Evolutionary conservation across 2,797 vertebrate species (phyloP).

Genomic region (Leontocebus nigricollis): DNA sequence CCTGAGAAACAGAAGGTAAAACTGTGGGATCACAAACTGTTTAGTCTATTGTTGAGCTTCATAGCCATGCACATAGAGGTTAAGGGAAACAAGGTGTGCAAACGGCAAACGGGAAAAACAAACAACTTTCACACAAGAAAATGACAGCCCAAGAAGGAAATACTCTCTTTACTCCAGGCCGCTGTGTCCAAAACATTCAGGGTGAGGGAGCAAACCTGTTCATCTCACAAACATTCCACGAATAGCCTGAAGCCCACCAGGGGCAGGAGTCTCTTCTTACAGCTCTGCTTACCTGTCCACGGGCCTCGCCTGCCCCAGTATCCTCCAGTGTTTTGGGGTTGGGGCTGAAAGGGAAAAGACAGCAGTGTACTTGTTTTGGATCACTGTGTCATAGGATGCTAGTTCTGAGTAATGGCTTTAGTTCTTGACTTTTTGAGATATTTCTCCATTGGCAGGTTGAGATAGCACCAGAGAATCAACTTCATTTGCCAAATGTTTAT

Average conservation of each 20-base stretch:
- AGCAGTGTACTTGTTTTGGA: background rate
- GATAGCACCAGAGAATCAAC: background rate
- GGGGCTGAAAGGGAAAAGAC: background rate
- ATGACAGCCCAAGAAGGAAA: background rate
- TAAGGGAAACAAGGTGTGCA: background rate
- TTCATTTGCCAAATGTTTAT: conserved; percentile 4
- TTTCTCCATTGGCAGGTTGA: background rate
- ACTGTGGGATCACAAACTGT: background rate
- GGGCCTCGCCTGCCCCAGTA: background rate
- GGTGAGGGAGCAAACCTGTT: background rate
- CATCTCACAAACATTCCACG: background rate
- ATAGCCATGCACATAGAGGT: background rate
- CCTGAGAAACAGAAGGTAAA: conserved; percentile 23
- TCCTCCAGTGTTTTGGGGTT: background rate
- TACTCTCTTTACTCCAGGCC: background rate
- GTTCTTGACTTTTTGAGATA: background rate
- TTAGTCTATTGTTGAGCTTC: background rate
- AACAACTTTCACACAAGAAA: background rate
- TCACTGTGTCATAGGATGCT: background rate
- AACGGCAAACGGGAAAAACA: background rate
- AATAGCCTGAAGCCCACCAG: too few relatives aligned
- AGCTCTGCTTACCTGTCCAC: background rate
- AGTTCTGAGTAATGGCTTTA: background rate
- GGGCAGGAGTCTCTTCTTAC: background rate
- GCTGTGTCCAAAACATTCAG: background rate